phyloP scores from a whole-genome alignment of 1,140 invertebrate genomes.

The Drosophila bipectinata region DNA sequence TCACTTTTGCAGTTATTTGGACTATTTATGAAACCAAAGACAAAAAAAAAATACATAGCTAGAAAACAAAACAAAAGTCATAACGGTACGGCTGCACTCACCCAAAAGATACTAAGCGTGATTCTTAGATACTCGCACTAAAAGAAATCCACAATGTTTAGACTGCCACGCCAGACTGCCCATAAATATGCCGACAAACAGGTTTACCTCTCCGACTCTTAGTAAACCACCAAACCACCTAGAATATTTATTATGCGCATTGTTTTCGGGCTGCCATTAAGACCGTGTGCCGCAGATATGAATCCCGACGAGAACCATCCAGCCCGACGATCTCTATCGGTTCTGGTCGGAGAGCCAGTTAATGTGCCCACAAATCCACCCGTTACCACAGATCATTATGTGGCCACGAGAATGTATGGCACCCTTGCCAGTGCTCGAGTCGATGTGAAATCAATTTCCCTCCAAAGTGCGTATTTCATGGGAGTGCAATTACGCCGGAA shows the following conservation, averaged over 20 bases:
- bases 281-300: constrained; percentile 63
- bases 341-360: constrained; percentile 43
- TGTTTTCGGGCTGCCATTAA: constrained; percentile 73
- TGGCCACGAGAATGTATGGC: constrained; percentile 11
- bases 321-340: constrained; percentile 13
- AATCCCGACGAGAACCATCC: constrained; percentile 11
- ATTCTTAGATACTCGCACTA: constrained; percentile 8
- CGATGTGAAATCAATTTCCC: constrained; percentile 52
- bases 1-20: constrained; percentile 66
- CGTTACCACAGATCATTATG: constrained; percentile 30
- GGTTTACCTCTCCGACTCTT: constrained; percentile 42
- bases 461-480: constrained; percentile 20
- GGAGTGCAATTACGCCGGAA: constrained; percentile 42
- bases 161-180: constrained; percentile 33
- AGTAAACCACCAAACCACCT: constrained; percentile 10
- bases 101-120: not conserved
- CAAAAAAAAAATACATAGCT: constrained; percentile 21
- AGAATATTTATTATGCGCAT: constrained; percentile 68
- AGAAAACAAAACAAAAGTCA: constrained; percentile 56
- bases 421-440: constrained; percentile 17
- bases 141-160: constrained; percentile 7
- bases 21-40: constrained; percentile 50
- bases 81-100: constrained; percentile 47
- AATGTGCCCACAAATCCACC: constrained; percentile 42
- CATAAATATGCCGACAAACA: constrained; percentile 67